Evolutionary conservation across 2,797 vertebrate species (phyloP).

Genomic region (Rhinella marina): DNA sequence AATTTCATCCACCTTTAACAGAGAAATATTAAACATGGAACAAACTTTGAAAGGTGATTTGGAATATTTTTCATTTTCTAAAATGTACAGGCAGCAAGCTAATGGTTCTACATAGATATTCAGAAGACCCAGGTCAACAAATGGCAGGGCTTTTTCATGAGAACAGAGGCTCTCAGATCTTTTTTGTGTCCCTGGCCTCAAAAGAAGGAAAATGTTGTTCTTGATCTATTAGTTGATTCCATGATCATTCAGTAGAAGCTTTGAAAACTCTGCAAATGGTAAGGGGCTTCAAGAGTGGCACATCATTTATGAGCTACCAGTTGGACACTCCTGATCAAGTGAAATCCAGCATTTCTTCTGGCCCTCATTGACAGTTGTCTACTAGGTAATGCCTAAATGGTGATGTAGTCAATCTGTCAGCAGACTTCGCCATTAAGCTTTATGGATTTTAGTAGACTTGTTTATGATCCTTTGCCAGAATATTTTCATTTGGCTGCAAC

Average conservation of each 20-base stretch:
- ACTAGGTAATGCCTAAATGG: constrained; percentile 3
- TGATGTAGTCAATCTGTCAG: constrained; percentile 51
- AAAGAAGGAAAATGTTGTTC: too few relatives aligned
- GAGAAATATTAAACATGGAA: too few relatives aligned
- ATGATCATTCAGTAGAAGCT: neutral
- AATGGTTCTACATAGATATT: too few relatives aligned
- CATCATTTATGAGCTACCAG: neutral
- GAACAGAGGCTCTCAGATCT: too few relatives aligned
- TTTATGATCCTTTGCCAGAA: constrained; percentile 50
- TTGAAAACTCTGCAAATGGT: neutral
- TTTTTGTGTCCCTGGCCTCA: neutral
- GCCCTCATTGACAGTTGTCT: constrained; percentile 20
- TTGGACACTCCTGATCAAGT: neutral
- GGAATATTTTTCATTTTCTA: too few relatives aligned
- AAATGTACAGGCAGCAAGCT: too few relatives aligned
- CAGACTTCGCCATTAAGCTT: constrained; percentile 18
- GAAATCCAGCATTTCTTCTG: constrained; percentile 58
- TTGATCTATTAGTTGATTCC: neutral
- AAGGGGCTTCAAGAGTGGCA: neutral
- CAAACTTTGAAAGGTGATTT: too few relatives aligned
- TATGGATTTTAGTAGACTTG: constrained; percentile 27
- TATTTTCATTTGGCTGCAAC: constrained; percentile 32
- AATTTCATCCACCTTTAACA: too few relatives aligned
- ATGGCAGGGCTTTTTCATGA: too few relatives aligned
- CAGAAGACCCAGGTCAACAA: too few relatives aligned